Percentiles rank a stretch among this genome's conserved stretches.
These are phyloP conservation scores for Pecten maximus DNA, from an alignment of 2,888 invertebrate species.

Conservation along the genomic window DNA sequence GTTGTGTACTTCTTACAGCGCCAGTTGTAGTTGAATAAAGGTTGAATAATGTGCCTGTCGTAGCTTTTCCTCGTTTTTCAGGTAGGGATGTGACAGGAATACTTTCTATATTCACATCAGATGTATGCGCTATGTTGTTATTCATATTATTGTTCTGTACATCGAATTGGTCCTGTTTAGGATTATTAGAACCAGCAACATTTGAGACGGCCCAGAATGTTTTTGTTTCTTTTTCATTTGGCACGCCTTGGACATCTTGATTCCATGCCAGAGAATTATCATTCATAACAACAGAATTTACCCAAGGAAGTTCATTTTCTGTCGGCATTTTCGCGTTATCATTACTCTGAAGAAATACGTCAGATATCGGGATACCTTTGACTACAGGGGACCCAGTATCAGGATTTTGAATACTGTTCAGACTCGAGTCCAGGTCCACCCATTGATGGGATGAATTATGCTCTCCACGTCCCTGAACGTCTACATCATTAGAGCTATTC, in stretches of 20 bases:
- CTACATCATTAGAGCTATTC: background rate
- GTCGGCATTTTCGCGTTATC: background rate
- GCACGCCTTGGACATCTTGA: background rate
- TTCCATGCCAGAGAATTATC: background rate
- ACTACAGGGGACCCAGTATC: background rate
- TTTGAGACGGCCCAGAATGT: slow-evolving; percentile 2
- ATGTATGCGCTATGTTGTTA: too few relatives aligned
- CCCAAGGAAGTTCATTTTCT: background rate
- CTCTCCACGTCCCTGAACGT: background rate
- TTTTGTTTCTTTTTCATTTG: background rate
- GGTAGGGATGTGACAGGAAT: background rate
- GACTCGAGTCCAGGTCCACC: background rate
- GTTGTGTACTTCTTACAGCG: background rate
- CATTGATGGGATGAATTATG: background rate
- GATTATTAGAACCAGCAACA: background rate
- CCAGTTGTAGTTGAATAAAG: background rate
- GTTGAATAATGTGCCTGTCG: background rate
- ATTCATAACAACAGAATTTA: background rate
- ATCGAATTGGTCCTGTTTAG: background rate
- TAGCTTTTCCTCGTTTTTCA: background rate
- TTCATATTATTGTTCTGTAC: background rate
- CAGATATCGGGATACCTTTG: background rate
- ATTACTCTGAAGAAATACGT: background rate
- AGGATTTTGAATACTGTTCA: background rate
- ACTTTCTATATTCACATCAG: background rate